Conservation (phyloP, 2,888 invertebrate genomes). For the Trichacis sp. region DNA sequence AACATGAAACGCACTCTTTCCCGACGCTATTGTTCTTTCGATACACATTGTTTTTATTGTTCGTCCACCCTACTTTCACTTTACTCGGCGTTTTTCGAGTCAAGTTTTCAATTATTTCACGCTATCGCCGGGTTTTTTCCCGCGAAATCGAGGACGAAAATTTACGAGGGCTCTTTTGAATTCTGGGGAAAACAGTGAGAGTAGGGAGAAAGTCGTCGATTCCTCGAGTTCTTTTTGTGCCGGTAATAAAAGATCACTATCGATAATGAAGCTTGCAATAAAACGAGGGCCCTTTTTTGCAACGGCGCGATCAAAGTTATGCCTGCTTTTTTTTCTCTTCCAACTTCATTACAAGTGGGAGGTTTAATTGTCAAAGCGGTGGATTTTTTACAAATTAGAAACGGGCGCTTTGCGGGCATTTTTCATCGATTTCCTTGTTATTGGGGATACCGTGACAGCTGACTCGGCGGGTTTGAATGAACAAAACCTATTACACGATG, state of each 20-base stretch:
- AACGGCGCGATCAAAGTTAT: not conserved
- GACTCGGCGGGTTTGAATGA: not conserved
- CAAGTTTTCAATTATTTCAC: slow-evolving; percentile 26
- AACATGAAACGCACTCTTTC: slow-evolving; percentile 30
- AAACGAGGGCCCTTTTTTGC: slow-evolving; percentile 8
- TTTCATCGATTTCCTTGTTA: not conserved
- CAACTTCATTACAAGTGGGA: not conserved
- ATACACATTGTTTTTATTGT: slow-evolving; percentile 19
- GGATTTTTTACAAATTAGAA: not conserved
- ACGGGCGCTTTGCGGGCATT: not conserved
- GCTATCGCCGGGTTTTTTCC: slow-evolving; percentile 18
- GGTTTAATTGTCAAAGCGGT: not conserved
- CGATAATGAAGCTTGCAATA: slow-evolving; percentile 29
- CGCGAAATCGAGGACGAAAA: slow-evolving; percentile 25
- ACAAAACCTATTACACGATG: slow-evolving; percentile 6
- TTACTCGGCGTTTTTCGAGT: slow-evolving; percentile 24
- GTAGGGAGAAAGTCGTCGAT: slow-evolving; percentile 21
- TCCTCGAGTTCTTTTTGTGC: slow-evolving; percentile 11
- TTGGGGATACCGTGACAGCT: not conserved
- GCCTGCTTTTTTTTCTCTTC: too few species aligned
- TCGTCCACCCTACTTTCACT: slow-evolving; percentile 5
- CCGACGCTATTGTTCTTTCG: slow-evolving; percentile 17
- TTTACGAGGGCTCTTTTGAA: slow-evolving; percentile 32
- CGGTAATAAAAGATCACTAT: slow-evolving; percentile 13
- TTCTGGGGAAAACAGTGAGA: slow-evolving; percentile 13